Evolutionary conservation across 1,140 invertebrate species (phyloP), one percentile per base, ranked within the genome.

Genomic region (Listronotus oregonensis): DNA sequence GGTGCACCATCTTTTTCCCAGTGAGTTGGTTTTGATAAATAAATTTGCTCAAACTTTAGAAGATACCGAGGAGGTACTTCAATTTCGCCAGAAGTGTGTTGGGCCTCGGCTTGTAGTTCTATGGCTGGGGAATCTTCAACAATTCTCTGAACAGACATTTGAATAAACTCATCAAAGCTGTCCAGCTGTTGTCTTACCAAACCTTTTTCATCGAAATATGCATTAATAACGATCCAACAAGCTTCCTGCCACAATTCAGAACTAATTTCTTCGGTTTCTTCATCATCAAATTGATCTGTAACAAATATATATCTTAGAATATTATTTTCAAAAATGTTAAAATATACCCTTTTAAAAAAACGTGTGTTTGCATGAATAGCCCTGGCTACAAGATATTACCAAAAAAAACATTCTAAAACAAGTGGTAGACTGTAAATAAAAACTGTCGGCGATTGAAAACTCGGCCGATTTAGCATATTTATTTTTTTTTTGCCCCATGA

Each of bases 1-100:
- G 96, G 95, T 0, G 96, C 94, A 78, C 97, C 97, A 85, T 99
- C 97, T 83, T 98, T 99, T 80, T 99, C 97, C 97, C 97, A 99
- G 85, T 99, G 97, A 9, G 97, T 99, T 6, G 97, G 97, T 80
- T 98, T 99, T 0, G 96, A 98, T 32, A 99, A 78, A 79, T 99
- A 99, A 77, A 99, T 99, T 80, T 99, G 97, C 78, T 98, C 97
- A 84, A 99, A 99, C 81, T 98, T 98, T 1, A 99, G 76, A 14
- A 93, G 80, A 82, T 97, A 98, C 59, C 90, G 85, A 7, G 95
- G 91, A 83, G 96, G 95, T 59, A 87, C 93, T 82, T 97, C 96
- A 47, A 97, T 89, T 84, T 94, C 92, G 39, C 95, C 96, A 11
- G 88, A 87, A 9, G 89, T 90, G 82, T 99, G 96, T 76, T 99